A percentile compares a stretch with the other conserved stretches of the same genome.
phyloP scores from a whole-genome alignment of 1,140 invertebrate species.

The Leptopilina boulardi region DNA sequence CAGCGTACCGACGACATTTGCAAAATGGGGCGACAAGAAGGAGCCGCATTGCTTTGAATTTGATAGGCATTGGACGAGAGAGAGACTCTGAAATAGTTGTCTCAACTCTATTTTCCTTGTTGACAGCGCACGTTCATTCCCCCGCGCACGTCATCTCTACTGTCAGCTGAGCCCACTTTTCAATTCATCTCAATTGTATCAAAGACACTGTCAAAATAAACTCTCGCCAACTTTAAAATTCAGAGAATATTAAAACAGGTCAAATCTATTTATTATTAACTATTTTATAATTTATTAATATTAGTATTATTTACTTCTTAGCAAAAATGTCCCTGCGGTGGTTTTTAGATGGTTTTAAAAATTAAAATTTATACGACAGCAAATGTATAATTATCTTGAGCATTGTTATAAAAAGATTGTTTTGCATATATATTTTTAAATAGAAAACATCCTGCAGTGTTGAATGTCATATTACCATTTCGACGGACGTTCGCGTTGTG shows the following conservation, averaged over 20 bases:
- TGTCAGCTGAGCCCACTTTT: slow-evolving; percentile 27
- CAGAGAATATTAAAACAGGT: too few species aligned
- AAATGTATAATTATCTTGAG: background rate
- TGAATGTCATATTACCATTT: background rate
- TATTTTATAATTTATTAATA: too few species aligned
- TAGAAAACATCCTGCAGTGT: slow-evolving; percentile 1
- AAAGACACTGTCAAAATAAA: slow-evolving; percentile 4
- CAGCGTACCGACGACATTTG: slow-evolving; percentile 75
- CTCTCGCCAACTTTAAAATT: background rate
- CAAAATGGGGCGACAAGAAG: slow-evolving; percentile 75
- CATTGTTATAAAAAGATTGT: background rate
- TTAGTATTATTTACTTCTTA: too few species aligned
- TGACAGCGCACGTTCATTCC: background rate
- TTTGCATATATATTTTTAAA: background rate
- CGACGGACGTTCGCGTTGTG: background rate
- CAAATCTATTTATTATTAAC: too few species aligned
- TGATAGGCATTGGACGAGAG: slow-evolving; percentile 53
- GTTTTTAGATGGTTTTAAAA: background rate
- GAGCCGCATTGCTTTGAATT: slow-evolving; percentile 66
- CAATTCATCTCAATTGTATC: background rate
- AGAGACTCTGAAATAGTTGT: slow-evolving; percentile 46
- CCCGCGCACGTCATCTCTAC: too few species aligned
- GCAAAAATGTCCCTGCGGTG: too few species aligned
- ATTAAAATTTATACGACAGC: background rate
- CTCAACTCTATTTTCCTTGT: slow-evolving; percentile 19